Evolutionary conservation across 2,888 invertebrate species (phyloP).

Genomic region (Pseudococcus jackbeardsleyi): DNA sequence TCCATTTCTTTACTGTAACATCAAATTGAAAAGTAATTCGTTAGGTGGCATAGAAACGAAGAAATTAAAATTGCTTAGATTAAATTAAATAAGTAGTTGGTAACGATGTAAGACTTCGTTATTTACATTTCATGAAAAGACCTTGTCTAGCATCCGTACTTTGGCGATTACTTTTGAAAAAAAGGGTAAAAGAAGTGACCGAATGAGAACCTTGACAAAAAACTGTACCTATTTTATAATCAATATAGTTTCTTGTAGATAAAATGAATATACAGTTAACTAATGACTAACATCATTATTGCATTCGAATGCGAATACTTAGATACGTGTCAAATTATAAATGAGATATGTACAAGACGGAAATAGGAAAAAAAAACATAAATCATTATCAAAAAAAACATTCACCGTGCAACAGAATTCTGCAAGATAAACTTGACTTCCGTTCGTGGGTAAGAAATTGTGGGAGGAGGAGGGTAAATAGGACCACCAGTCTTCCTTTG

Average conservation of each 20-base stretch:
- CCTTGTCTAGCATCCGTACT: not conserved
- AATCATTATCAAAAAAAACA: not conserved
- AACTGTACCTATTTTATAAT: too few species aligned
- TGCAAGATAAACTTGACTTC: not conserved
- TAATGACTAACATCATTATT: not conserved
- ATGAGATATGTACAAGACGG: not conserved
- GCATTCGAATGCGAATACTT: not conserved
- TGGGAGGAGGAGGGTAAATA: not conserved
- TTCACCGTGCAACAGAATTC: not conserved
- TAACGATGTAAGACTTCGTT: not conserved
- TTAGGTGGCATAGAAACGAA: not conserved
- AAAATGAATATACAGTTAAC: not conserved
- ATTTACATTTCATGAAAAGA: not conserved
- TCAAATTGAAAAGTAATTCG: not conserved
- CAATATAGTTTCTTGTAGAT: not conserved
- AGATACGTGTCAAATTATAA: not conserved
- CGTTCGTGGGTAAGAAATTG: not conserved
- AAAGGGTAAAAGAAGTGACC: not conserved
- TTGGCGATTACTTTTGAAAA: too few species aligned
- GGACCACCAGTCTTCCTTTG: not conserved
- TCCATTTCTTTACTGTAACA: conserved; percentile 65
- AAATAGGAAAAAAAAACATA: not conserved
- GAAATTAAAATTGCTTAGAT: not conserved
- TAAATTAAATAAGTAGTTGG: not conserved
- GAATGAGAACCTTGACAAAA: not conserved